Evolutionary conservation across 1,140 invertebrate genomes (phyloP).

Genomic region (Pemphigus obesinymphae): DNA sequence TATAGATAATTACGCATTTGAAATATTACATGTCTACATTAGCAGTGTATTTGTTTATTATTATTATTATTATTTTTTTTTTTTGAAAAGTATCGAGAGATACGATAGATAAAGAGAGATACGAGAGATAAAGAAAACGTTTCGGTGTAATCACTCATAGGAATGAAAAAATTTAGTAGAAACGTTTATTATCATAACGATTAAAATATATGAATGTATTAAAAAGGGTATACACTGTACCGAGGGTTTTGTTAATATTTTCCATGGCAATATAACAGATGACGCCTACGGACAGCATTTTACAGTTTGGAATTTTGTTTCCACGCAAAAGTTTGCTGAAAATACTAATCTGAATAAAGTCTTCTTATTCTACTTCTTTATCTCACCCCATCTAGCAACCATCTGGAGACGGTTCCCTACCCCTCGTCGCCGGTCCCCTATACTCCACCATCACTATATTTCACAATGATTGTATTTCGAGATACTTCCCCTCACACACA

Average conservation of each 20-base stretch:
- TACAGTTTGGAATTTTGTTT: slow-evolving; percentile 4
- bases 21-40: too few species aligned
- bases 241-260: slow-evolving; percentile 4
- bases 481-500: not conserved
- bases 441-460: not conserved
- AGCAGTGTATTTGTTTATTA: too few species aligned
- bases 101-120: too few species aligned
- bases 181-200: not conserved
- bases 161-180: not conserved
- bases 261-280: not conserved
- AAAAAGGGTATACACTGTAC: not conserved
- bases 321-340: slow-evolving; percentile 33
- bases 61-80: too few species aligned
- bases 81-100: too few species aligned
- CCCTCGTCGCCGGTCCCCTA: not conserved
- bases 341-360: slow-evolving; percentile 39
- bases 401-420: slow-evolving; percentile 22
- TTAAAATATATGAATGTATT: not conserved
- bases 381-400: not conserved
- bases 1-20: too few species aligned
- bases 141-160: too few species aligned
- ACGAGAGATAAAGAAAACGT: too few species aligned
- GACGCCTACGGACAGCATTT: slow-evolving; percentile 30
- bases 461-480: not conserved
- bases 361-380: slow-evolving; percentile 6